phyloP scores from a whole-genome alignment of 2,888 invertebrate genomes.

The Caenorhabditis angaria region DNA sequence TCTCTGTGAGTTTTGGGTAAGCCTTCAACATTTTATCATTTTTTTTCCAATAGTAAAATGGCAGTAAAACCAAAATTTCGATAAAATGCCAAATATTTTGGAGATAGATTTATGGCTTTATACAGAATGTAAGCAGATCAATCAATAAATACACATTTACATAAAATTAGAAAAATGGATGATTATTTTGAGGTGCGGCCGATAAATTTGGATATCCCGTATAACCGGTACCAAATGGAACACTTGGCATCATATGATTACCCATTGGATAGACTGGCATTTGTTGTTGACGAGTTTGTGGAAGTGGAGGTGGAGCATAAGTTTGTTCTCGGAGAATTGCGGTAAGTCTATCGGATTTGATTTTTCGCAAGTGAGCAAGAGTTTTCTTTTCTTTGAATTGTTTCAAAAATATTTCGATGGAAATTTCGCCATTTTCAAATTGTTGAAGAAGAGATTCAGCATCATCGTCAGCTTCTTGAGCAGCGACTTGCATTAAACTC shows the following conservation, averaged over 20 bases:
- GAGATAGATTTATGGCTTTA: too few species aligned
- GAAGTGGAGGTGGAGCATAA: conserved; percentile 17
- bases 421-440: conserved; percentile 74
- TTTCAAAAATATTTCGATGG: conserved; percentile 84
- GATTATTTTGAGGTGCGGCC: conserved; percentile 19
- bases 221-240: conserved; percentile 35
- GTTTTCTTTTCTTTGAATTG: conserved; percentile 83
- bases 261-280: conserved; percentile 17
- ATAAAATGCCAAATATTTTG: too few species aligned
- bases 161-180: conserved; percentile 31
- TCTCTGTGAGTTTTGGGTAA: not conserved
- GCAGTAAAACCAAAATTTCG: not conserved
- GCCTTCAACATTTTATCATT: not conserved
- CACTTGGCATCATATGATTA: conserved; percentile 21
- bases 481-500: conserved; percentile 87
- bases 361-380: conserved; percentile 82
- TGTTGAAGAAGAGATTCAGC: conserved; percentile 78
- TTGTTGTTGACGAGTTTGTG: too few species aligned
- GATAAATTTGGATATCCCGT: conserved; percentile 31
- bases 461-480: conserved; percentile 90
- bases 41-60: not conserved
- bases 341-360: conserved; percentile 92
- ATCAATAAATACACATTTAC: conserved; percentile 5
- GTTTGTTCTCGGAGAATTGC: conserved; percentile 73
- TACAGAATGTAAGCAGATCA: not conserved